Conservation (phyloP, 2,113 vertebrate genomes). For the Sapajus apella region DNA sequence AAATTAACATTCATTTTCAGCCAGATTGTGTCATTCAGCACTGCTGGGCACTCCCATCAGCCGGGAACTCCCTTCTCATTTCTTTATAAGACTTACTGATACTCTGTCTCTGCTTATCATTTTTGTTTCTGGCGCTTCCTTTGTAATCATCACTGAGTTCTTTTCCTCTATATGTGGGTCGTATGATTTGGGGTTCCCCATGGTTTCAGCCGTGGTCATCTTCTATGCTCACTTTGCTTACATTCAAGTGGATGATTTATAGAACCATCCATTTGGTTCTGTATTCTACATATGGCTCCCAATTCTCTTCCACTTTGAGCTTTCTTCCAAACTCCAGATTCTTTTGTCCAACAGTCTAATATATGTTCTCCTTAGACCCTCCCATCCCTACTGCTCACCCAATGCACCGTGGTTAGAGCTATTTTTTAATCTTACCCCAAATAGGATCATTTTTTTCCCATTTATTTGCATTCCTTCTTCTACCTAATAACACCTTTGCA, state of each 20-base stretch:
- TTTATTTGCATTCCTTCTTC: neutral
- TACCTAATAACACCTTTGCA: neutral
- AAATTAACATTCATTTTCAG: neutral
- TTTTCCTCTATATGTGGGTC: neutral
- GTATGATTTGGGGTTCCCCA: neutral
- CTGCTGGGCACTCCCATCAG: neutral
- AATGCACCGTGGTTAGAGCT: neutral
- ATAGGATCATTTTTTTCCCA: neutral
- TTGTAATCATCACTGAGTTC: neutral
- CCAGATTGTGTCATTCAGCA: neutral
- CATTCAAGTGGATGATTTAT: neutral
- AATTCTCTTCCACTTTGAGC: too few species aligned
- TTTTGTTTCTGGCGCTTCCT: neutral
- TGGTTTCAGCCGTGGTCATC: neutral
- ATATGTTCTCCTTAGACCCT: neutral
- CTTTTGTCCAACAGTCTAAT: neutral
- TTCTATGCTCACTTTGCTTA: neutral
- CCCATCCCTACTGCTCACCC: neutral
- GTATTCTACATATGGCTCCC: neutral
- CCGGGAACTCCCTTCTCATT: neutral
- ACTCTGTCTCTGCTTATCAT: neutral
- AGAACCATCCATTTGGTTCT: neutral
- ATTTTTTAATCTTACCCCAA: neutral
- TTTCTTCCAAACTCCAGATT: neutral
- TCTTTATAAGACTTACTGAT: neutral